Evolutionary conservation across 1,140 invertebrate species (phyloP).

Genomic region (Pogonomyrmex barbatus): DNA sequence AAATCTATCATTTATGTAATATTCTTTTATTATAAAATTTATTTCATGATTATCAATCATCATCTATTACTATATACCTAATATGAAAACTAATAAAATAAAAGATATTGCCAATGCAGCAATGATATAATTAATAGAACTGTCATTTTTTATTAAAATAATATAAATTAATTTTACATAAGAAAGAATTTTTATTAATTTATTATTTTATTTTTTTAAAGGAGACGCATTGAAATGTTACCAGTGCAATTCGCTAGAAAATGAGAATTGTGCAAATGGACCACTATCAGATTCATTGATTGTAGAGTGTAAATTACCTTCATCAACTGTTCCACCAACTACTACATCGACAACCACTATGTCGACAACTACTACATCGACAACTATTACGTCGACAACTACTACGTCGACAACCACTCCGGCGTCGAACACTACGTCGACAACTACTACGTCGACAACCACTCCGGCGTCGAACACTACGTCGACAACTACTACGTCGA

Average conservation of each 20-base stretch:
- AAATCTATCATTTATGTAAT: neutral
- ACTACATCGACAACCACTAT: neutral
- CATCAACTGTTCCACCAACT: neutral
- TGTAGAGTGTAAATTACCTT: neutral
- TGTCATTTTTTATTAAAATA: neutral
- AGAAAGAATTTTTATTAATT: neutral
- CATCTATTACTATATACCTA: neutral
- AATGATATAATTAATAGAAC: neutral
- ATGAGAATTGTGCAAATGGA: neutral
- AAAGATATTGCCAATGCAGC: neutral
- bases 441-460: too few relatives aligned
- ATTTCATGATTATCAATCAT: neutral
- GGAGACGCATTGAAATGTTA: constrained; percentile 63
- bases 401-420: neutral
- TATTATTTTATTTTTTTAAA: constrained; percentile 17
- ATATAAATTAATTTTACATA: neutral
- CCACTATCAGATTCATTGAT: neutral
- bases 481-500: neutral
- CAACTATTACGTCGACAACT: neutral
- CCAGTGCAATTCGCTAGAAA: neutral
- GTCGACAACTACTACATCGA: neutral
- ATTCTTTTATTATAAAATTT: neutral
- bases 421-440: neutral
- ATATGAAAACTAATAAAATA: neutral
- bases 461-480: neutral